These are phyloP conservation scores for Coelopa pilipes DNA, from an alignment of 2,888 invertebrate species.

Conservation along the genomic window DNA sequence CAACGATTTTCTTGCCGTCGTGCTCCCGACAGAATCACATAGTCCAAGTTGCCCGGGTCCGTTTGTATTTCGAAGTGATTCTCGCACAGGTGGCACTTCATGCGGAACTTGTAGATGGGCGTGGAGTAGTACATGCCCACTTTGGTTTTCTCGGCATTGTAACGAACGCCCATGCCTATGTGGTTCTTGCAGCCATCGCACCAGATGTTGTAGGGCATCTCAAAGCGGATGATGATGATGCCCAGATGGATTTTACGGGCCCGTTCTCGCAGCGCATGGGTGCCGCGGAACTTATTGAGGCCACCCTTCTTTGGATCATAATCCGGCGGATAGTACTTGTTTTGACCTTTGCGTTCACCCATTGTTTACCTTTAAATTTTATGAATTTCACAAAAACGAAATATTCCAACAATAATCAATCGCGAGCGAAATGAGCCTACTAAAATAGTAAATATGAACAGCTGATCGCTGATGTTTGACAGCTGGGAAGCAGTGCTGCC, in stretches of 20 bases:
- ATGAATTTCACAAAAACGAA: neutral
- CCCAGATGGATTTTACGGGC: slow-evolving; percentile 96
- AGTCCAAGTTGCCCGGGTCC: slow-evolving; percentile 97
- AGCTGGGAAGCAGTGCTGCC: neutral
- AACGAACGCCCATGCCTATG: slow-evolving; percentile 99
- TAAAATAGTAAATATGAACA: neutral
- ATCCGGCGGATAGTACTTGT: slow-evolving; percentile 98
- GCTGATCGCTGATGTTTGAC: neutral
- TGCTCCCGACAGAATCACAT: slow-evolving; percentile 94
- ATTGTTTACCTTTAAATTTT: slow-evolving; percentile 64
- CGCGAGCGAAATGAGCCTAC: neutral
- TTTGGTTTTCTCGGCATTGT: slow-evolving; percentile 93
- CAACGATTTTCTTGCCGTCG: slow-evolving; percentile 96
- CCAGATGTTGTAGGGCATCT: slow-evolving; percentile 99
- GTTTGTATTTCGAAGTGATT: slow-evolving; percentile 98
- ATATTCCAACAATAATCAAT: neutral
- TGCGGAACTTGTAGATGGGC: slow-evolving; percentile 96
- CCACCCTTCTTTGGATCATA: slow-evolving; percentile 96
- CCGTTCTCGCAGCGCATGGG: slow-evolving; percentile 95
- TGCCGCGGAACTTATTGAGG: slow-evolving; percentile 92
- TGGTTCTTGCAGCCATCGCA: slow-evolving; percentile 98
- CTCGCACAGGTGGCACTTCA: slow-evolving; percentile 98
- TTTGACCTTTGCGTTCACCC: slow-evolving; percentile 99
- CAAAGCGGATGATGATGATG: slow-evolving; percentile 85
- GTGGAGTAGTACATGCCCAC: slow-evolving; percentile 98